Evolutionary conservation across 2,888 invertebrate species (phyloP), one percentile per base, ranked within the genome.

Genomic region (Ectobius pallidus): DNA sequence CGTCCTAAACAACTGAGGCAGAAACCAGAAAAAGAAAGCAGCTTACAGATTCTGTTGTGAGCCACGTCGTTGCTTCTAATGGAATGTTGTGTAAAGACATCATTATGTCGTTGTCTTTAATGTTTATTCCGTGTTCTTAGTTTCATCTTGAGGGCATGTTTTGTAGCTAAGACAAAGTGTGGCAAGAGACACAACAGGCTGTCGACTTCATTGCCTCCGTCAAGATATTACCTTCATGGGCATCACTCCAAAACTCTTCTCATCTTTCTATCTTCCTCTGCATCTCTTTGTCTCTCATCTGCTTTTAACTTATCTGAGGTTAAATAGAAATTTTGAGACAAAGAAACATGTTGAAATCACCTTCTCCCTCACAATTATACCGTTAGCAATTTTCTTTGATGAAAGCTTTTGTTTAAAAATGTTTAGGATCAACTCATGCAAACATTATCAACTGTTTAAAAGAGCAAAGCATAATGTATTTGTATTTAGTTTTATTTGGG

Each of bases 121-220:
- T n/a, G 32, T 30, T 30, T n/a, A 4, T 27, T 55, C 22, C 27
- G 16, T 30, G 32, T 30, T n/a, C 58, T 30, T 58, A 58, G 16
- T 46, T 46, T n/a, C 9, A 46, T 3, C 46, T 46, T 46, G n/a
- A 46, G 18, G 32, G 58, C 6, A n/a, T 58, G 58, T 30, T 58
- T 58, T 58, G 58, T 58, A 25, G 25, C 25, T 52, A 25, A 3
- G 3, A 3, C 14, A 14, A 52, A 25, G 39, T 20, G 16, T 52
- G 25, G 52, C 20, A 9, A 7, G 52, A 52, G 58, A 32, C 27
- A n/a, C 34, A 34, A 34, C 4, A 3, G 32, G 16, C 58, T 32
- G 58, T 58, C 58, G 30, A 22, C 58, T 32, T 58, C 32, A 58
- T 58, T 58, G 58, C 32, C 58, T 58, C 30, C 58, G 32, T 58